Conservation (phyloP, 2,113 vertebrate species). For the Mirounga angustirostris region DNA sequence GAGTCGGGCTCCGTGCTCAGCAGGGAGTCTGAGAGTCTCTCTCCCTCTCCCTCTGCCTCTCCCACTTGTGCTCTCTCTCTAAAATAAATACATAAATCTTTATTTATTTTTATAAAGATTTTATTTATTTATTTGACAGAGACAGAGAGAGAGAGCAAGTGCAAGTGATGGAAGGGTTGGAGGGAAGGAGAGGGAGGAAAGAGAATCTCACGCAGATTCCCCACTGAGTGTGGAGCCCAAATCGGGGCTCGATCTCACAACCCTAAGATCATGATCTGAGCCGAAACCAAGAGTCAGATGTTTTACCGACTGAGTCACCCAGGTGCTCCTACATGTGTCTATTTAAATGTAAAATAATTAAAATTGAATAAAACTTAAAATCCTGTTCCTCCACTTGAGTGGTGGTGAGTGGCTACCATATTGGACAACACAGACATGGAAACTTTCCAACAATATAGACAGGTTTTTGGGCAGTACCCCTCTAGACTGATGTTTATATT, state of each 20-base stretch:
- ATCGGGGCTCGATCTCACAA: background rate
- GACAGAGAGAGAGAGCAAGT: background rate
- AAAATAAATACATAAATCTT: background rate
- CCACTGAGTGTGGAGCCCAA: background rate
- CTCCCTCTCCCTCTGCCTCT: background rate
- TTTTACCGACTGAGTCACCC: background rate
- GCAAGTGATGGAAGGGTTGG: background rate
- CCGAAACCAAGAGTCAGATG: background rate
- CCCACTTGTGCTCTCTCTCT: background rate
- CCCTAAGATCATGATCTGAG: background rate
- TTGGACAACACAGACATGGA: rapidly evolving
- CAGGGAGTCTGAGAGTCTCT: background rate
- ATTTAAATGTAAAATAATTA: background rate
- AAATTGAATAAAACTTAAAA: background rate
- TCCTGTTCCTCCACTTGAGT: background rate
- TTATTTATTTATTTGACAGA: background rate
- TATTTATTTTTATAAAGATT: background rate
- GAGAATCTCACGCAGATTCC: background rate
- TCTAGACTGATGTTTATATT: background rate
- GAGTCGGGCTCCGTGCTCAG: background rate
- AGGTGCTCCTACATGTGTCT: rapidly evolving
- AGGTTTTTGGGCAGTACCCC: too few species aligned
- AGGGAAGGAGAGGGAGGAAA: background rate
- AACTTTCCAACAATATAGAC: rapidly evolving
- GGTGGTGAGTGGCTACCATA: background rate